These are phyloP conservation scores for Hedya salicella DNA, from an alignment of 2,888 invertebrate species.

Conservation along the genomic window DNA sequence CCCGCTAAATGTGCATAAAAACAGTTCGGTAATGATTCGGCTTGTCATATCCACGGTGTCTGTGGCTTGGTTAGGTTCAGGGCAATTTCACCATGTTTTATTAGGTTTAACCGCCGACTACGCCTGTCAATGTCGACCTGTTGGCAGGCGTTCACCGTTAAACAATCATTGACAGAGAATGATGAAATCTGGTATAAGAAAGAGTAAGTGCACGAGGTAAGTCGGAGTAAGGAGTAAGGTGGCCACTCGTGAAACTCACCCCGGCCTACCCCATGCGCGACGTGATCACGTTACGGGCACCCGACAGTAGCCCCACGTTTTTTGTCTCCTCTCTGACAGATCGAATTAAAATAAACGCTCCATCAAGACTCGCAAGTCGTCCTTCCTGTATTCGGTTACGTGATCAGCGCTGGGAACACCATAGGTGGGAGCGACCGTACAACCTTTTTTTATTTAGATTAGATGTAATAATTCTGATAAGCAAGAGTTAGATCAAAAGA, in stretches of 20 bases:
- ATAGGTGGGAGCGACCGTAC: slow-evolving; percentile 72
- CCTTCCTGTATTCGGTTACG: slow-evolving; percentile 83
- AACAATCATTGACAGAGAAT: too few relatives aligned
- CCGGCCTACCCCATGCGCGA: neutral
- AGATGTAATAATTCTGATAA: slow-evolving; percentile 47
- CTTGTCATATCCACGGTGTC: too few relatives aligned
- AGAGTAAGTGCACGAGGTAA: too few relatives aligned
- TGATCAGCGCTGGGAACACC: slow-evolving; percentile 77
- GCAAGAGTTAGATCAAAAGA: slow-evolving; percentile 44
- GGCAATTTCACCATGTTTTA: too few relatives aligned
- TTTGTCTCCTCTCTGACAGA: slow-evolving; percentile 82
- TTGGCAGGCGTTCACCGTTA: too few relatives aligned
- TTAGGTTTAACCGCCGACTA: too few relatives aligned
- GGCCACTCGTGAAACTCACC: slow-evolving; percentile 1
- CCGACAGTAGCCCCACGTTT: slow-evolving; percentile 75
- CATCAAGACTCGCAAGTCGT: slow-evolving; percentile 69
- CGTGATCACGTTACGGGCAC: slow-evolving; percentile 61
- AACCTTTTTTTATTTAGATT: slow-evolving; percentile 55
- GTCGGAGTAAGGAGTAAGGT: too few relatives aligned
- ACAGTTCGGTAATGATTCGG: too few relatives aligned
- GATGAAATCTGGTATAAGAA: too few relatives aligned
- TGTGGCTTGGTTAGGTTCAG: too few relatives aligned
- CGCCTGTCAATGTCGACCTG: too few relatives aligned
- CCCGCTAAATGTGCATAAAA: too few relatives aligned
- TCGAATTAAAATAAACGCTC: slow-evolving; percentile 85